Evolutionary conservation across 2,797 vertebrate species (phyloP).

Genomic region (Danio albolineatus): DNA sequence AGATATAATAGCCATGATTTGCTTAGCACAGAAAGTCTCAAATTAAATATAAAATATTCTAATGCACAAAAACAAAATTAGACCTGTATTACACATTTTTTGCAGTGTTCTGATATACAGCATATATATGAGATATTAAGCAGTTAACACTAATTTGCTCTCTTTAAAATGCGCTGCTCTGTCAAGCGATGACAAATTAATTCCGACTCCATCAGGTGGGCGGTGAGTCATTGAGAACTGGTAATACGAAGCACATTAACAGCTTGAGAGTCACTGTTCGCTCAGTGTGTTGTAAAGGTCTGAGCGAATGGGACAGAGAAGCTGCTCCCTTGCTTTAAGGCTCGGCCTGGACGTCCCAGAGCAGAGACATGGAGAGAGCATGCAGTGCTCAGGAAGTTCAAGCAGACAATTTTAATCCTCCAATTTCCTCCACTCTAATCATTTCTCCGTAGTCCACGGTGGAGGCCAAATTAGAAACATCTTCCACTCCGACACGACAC

Average conservation of each 20-base stretch:
- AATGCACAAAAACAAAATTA: no score
- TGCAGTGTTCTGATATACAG: no score
- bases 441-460: slow-evolving; percentile 87
- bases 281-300: slow-evolving; percentile 54
- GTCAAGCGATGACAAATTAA: slow-evolving; percentile 56
- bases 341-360: slow-evolving; percentile 49
- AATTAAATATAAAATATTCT: no score
- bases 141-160: neutral
- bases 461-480: slow-evolving; percentile 93
- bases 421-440: slow-evolving; percentile 99
- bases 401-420: slow-evolving; percentile 98
- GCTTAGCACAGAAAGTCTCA: no score
- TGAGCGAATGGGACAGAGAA: slow-evolving; percentile 33
- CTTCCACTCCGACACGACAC: slow-evolving; percentile 71
- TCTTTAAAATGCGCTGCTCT: slow-evolving; percentile 31
- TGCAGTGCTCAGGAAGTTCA: slow-evolving; percentile 93
- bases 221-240: slow-evolving; percentile 46
- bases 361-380: slow-evolving; percentile 64
- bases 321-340: slow-evolving; percentile 48
- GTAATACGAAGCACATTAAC: slow-evolving; percentile 52
- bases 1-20: no score
- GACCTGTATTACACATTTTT: no score
- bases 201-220: slow-evolving; percentile 50
- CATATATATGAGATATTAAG: no score
- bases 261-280: slow-evolving; percentile 62